Evolutionary conservation across 2,888 invertebrate species (phyloP).

Genomic region (Drosophila imparisetae): DNA sequence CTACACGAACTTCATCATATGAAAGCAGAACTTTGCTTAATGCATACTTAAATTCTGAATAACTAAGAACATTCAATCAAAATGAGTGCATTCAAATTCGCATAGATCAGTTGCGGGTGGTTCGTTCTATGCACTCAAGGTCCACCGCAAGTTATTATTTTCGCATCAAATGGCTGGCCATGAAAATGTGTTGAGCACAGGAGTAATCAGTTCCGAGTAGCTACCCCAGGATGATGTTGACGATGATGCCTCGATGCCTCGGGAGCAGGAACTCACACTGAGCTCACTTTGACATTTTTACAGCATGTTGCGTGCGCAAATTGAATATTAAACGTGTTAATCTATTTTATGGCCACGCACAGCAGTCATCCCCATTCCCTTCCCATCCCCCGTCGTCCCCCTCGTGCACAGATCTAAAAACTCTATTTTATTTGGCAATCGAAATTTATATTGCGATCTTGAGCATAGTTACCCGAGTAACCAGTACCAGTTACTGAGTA

Average conservation of each 20-base stretch:
- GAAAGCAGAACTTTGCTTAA: neutral
- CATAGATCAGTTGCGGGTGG: neutral
- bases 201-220: constrained; percentile 37
- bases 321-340: constrained; percentile 83
- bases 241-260: neutral
- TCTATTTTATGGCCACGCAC: constrained; percentile 75
- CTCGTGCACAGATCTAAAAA: neutral
- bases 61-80: neutral
- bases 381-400: neutral
- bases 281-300: constrained; percentile 21
- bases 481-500: constrained; percentile 9
- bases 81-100: neutral
- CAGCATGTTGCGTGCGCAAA: constrained; percentile 65
- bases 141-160: constrained; percentile 34
- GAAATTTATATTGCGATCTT: constrained; percentile 61
- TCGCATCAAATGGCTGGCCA: constrained; percentile 29
- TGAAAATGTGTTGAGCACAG: neutral
- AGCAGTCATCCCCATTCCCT: neutral
- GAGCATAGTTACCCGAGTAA: constrained; percentile 17
- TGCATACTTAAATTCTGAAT: neutral
- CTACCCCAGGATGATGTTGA: constrained; percentile 14
- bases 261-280: constrained; percentile 9
- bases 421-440: constrained; percentile 56
- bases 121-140: neutral
- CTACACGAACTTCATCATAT: neutral